Evolutionary conservation across 2,888 invertebrate species (phyloP).

Genomic region (Helobdella robusta): DNA sequence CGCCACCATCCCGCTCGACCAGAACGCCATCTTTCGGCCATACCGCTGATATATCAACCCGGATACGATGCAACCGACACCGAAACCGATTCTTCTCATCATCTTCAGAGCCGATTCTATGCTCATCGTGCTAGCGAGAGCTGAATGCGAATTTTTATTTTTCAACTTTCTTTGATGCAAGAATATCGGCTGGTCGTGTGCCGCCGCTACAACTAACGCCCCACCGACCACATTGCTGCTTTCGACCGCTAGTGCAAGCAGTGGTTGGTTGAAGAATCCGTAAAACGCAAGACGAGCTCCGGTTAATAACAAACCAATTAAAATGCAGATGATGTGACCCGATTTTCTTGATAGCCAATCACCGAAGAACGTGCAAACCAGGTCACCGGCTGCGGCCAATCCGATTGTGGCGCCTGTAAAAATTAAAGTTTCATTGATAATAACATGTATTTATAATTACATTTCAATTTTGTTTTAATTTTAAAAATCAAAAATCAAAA

Average conservation of each 20-base stretch:
- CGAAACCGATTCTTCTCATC: constrained; percentile 19
- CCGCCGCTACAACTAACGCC: constrained; percentile 11
- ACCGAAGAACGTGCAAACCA: constrained; percentile 13
- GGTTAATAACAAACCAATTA: constrained; percentile 14
- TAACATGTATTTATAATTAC: not conserved
- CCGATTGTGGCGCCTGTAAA: constrained; percentile 5
- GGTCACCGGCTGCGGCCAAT: constrained; percentile 14
- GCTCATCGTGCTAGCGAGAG: constrained; percentile 10
- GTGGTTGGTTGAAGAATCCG: constrained; percentile 18
- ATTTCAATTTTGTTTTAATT: constrained; percentile 2
- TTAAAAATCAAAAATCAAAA: not conserved
- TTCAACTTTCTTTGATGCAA: too few relatives aligned
- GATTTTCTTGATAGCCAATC: constrained; percentile 17
- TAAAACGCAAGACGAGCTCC: constrained; percentile 15
- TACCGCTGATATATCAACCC: constrained; percentile 9
- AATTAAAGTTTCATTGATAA: not conserved
- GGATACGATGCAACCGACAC: constrained; percentile 22
- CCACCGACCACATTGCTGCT: constrained; percentile 11
- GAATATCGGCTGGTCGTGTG: constrained; percentile 17
- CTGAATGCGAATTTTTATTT: not conserved
- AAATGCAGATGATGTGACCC: constrained; percentile 12
- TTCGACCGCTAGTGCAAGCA: constrained; percentile 19
- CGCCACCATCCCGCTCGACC: not conserved
- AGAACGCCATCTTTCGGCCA: constrained; percentile 7
- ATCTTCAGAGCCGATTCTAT: constrained; percentile 14